phyloP scores from a whole-genome alignment of 2,113 vertebrate genomes.

The Erythrolamprus reginae region DNA sequence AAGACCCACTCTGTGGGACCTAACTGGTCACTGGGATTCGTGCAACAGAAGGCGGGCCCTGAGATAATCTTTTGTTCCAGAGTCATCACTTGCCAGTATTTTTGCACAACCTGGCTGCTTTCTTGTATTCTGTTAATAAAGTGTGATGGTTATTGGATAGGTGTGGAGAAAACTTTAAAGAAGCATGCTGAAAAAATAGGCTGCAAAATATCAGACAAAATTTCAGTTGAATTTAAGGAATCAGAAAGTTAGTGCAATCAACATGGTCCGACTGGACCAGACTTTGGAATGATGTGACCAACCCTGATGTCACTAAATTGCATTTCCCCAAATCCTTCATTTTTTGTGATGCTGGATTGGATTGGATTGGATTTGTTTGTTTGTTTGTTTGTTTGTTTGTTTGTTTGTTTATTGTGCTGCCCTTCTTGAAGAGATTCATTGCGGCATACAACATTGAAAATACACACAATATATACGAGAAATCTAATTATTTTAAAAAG shows the following conservation, averaged over 20 bases:
- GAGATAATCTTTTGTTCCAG: not conserved
- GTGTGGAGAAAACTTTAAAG: not conserved
- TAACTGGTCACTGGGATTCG: too few relatives aligned
- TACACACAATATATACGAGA: too few relatives aligned
- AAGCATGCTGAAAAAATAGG: not conserved
- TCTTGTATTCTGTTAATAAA: not conserved
- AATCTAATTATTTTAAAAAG: too few relatives aligned
- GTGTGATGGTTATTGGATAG: not conserved
- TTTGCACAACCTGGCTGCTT: not conserved
- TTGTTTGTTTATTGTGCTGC: too few relatives aligned
- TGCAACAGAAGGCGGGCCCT: too few relatives aligned
- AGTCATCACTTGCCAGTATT: not conserved
- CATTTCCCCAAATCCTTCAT: not conserved
- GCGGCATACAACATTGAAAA: too few relatives aligned
- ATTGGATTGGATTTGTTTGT: too few relatives aligned
- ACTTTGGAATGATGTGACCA: not conserved
- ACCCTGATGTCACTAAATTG: not conserved
- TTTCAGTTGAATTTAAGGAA: not conserved
- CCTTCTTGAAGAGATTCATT: too few relatives aligned
- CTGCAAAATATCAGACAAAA: not conserved
- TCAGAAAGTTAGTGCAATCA: not conserved
- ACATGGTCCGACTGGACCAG: not conserved
- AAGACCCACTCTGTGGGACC: too few relatives aligned
- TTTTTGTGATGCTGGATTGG: not conserved
- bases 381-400: too few relatives aligned